Evolutionary conservation across 2,113 vertebrate genomes (phyloP).

Genomic region (Notothenia coriiceps): DNA sequence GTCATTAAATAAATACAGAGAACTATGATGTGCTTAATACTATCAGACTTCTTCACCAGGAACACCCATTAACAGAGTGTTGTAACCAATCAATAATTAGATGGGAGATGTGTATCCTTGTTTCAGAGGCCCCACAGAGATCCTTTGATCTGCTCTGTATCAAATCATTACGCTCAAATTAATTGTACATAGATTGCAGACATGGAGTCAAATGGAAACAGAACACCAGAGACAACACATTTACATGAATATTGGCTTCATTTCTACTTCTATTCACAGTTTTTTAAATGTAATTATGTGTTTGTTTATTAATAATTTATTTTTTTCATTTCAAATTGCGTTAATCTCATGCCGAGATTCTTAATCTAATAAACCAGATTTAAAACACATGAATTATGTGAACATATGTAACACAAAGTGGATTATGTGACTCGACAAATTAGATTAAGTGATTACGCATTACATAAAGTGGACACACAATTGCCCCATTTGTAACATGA

Average conservation of each 20-base stretch:
- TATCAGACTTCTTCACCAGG: conserved; percentile 25
- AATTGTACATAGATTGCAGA: conserved; percentile 53
- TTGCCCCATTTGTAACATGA: not conserved
- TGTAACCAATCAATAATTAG: conserved; percentile 78
- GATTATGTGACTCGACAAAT: conserved; percentile 21
- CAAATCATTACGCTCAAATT: conserved; percentile 56
- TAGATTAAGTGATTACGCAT: not conserved
- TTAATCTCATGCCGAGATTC: not conserved
- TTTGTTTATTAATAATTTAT: not conserved
- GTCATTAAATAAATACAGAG: conserved; percentile 42
- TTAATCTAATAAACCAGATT: not conserved
- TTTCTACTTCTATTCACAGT: conserved; percentile 12
- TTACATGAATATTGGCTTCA: conserved; percentile 28
- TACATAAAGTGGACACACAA: not conserved
- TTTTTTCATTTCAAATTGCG: not conserved
- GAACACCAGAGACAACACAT: conserved; percentile 33
- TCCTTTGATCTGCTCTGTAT: conserved; percentile 71
- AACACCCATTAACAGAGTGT: conserved; percentile 39
- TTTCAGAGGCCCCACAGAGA: conserved; percentile 58
- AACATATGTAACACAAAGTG: conserved; percentile 20
- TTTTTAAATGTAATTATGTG: not conserved
- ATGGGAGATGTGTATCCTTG: conserved; percentile 59
- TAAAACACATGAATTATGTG: not conserved
- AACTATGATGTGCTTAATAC: conserved; percentile 21
- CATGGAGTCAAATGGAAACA: conserved; percentile 23